Evolutionary conservation across 2,888 invertebrate species (phyloP), one percentile per base, ranked within the genome.

Genomic region (Ectemnius cavifrons): DNA sequence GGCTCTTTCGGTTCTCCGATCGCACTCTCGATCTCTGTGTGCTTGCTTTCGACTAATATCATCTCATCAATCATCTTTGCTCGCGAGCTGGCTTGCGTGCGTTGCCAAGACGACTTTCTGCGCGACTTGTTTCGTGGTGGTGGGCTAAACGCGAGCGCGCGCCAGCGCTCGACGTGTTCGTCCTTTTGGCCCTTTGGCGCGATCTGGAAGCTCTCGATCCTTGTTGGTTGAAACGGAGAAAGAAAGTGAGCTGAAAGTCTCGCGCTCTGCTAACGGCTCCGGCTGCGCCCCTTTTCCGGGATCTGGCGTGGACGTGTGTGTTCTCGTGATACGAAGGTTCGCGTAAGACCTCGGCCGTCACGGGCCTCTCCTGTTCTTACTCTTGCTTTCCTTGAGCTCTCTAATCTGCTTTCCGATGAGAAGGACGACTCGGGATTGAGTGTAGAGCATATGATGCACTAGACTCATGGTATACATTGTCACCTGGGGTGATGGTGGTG

Each of bases 341-440:
- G 58, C 58, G 58, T 20, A 20, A 27, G 27, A 58, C 14, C 18
- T 58, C 16, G 20, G 14, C 58, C 52, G n/a, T 52, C 18, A 52
- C 37, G 37, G 37, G 6, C 47, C 23, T 70, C 49, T 70, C 60
- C 52, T 27, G 16, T 45, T 52, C 56, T 27, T 20, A n/a, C 5
- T 27, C 11, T 46, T 47, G 20, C 20, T 59, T 28, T 59, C 59
- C 4, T 16, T 52, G 14, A 52, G 14, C 52, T 52, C 52, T 52
- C 16, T 52, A 16, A 14, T 52, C 16, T 52, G 16, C 57, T 68
- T 49, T 72, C 61, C 67, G 67, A 71, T 70, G 75, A 71, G 73
- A 80, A 75, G 73, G 65, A 73, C 69, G 80, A 80, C 73, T 69
- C 69, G 73, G 81, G 66, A 80, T 75, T 67, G 27, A 20, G 47